phyloP scores from a whole-genome alignment of 2,113 vertebrate genomes.

The Hippocampus mohnikei region DNA sequence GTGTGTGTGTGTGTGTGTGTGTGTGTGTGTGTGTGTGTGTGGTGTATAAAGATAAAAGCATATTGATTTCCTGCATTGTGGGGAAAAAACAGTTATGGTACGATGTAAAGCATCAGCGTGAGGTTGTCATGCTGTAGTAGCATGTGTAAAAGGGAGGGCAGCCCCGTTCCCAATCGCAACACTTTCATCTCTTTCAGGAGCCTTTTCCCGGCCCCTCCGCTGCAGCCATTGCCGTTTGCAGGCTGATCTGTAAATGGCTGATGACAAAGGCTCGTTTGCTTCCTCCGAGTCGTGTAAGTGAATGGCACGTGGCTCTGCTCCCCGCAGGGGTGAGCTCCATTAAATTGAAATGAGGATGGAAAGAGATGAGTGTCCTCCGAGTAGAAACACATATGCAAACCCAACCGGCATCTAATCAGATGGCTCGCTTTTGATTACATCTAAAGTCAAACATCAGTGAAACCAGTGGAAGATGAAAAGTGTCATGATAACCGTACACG shows the following conservation, averaged over 20 bases:
- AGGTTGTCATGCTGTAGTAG: slow-evolving; percentile 15
- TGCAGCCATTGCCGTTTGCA: background rate
- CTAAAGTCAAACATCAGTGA: background rate
- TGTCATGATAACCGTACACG: background rate
- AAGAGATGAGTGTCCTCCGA: slow-evolving; percentile 4
- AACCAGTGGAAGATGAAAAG: background rate
- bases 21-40: background rate
- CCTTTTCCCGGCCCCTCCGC: background rate
- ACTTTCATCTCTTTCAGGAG: slow-evolving; percentile 36
- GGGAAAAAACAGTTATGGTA: background rate
- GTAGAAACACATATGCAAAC: background rate
- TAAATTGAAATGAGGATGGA: slow-evolving; percentile 16
- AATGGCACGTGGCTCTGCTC: slow-evolving; percentile 10
- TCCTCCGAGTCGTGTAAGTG: slow-evolving; percentile 2
- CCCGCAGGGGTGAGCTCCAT: slow-evolving; percentile 19
- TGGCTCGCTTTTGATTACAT: too few relatives aligned
- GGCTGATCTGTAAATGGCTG: slow-evolving; percentile 14
- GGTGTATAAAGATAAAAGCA: slow-evolving; percentile 10
- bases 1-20: background rate
- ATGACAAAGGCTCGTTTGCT: background rate
- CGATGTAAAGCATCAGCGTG: background rate
- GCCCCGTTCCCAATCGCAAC: slow-evolving; percentile 44
- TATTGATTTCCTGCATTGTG: slow-evolving; percentile 1
- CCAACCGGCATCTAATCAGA: background rate
- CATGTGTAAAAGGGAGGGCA: slow-evolving; percentile 24